phyloP scores from a whole-genome alignment of 1,140 invertebrate genomes.

The Drosophila neocordata region DNA sequence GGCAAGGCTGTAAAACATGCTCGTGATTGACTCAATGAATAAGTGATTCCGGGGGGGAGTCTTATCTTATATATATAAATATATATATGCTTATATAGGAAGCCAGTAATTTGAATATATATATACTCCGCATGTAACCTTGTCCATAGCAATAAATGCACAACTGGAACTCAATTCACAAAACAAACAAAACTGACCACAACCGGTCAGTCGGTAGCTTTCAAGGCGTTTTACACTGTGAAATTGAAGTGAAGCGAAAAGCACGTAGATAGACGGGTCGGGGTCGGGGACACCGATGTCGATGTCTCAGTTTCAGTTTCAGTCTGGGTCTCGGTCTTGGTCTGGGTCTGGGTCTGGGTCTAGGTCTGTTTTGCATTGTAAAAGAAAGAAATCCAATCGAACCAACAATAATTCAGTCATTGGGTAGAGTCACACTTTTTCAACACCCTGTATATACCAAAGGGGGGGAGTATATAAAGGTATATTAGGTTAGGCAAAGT shows the following conservation, averaged over 20 bases:
- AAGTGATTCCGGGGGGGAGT: background rate
- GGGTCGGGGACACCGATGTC: background rate
- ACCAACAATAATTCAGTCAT: background rate
- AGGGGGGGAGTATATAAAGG: background rate
- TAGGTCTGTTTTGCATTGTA: slow-evolving; percentile 45
- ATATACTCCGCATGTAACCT: slow-evolving; percentile 45
- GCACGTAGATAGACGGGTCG: slow-evolving; percentile 25
- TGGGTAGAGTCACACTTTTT: background rate
- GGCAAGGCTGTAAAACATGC: slow-evolving; percentile 2
- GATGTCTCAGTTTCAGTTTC: background rate
- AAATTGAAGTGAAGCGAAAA: slow-evolving; percentile 24
- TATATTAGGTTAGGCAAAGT: too few relatives aligned
- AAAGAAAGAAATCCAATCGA: slow-evolving; percentile 10
- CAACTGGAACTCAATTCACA: slow-evolving; percentile 35
- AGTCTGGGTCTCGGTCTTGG: slow-evolving; percentile 7
- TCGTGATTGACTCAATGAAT: slow-evolving; percentile 3
- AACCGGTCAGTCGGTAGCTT: slow-evolving; percentile 54
- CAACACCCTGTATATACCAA: background rate
- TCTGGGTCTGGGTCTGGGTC: slow-evolving; percentile 44
- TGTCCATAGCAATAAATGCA: slow-evolving; percentile 51
- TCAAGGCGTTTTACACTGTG: slow-evolving; percentile 65
- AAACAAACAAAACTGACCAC: slow-evolving; percentile 47
- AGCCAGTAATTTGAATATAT: slow-evolving; percentile 46
- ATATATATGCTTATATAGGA: slow-evolving; percentile 26
- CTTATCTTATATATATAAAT: background rate